Percentiles rank a stretch among this genome's conserved stretches.
Evolutionary conservation across 2,113 vertebrate genomes (phyloP).

Genomic region (Thunnus maccoyii): DNA sequence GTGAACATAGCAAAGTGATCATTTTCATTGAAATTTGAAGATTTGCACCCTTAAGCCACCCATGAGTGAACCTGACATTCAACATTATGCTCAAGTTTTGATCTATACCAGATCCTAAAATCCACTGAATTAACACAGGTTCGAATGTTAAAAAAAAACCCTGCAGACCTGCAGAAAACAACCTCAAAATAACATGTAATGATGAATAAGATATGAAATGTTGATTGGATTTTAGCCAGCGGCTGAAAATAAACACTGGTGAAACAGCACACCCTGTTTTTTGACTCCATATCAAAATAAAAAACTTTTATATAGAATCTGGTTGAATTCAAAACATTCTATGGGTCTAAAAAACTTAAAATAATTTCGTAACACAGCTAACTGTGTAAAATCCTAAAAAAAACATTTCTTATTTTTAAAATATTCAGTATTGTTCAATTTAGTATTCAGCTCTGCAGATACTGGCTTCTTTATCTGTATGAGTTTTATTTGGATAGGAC

Average conservation of each 20-base stretch:
- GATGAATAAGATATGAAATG: background rate
- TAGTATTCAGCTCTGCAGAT: too few relatives aligned
- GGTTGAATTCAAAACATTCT: background rate
- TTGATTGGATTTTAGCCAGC: background rate
- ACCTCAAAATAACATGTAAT: background rate
- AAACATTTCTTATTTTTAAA: too few relatives aligned
- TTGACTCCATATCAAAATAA: background rate
- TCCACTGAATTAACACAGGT: conserved; percentile 4
- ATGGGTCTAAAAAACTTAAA: background rate
- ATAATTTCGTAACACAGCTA: too few relatives aligned
- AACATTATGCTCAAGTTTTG: conserved; percentile 11
- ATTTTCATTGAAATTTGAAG: background rate
- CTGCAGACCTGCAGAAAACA: background rate
- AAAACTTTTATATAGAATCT: background rate
- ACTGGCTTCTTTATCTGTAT: too few relatives aligned
- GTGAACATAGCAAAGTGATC: background rate
- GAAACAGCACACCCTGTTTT: background rate
- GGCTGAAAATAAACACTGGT: background rate
- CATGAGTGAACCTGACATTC: conserved; percentile 17
- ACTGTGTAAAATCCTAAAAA: too few relatives aligned
- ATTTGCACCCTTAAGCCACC: conserved; percentile 6
- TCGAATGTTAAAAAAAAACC: background rate
- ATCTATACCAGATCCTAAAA: conserved; percentile 1
- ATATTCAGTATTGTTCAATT: too few relatives aligned
- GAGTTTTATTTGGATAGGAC: too few relatives aligned